Percentiles rank a stretch among this genome's conserved stretches.
phyloP scores from a whole-genome alignment of 2,797 vertebrate species.

The Caiman crocodilus region DNA sequence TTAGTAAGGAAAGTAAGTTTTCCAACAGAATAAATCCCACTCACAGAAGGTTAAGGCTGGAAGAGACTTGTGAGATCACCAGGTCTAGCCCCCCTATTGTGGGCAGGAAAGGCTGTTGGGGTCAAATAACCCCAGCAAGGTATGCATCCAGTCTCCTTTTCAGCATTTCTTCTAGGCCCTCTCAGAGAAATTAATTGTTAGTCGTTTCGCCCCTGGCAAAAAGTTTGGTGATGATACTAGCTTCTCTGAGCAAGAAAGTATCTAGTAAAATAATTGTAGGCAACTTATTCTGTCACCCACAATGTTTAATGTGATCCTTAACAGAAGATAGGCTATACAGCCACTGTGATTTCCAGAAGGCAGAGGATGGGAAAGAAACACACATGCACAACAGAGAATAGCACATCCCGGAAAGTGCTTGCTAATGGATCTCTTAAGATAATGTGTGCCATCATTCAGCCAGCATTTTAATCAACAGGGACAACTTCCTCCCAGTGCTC shows the following conservation, averaged over 20 bases:
- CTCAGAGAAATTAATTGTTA: background rate
- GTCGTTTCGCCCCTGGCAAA: background rate
- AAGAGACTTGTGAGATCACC: too few species aligned
- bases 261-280: background rate
- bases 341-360: background rate
- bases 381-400: background rate
- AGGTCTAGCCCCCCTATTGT: too few species aligned
- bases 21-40: background rate
- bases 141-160: background rate
- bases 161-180: background rate
- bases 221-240: background rate
- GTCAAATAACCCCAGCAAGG: too few species aligned
- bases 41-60: too few species aligned
- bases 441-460: slow-evolving; percentile 37
- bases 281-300: background rate
- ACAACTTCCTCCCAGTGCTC: slow-evolving; percentile 30
- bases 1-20: background rate
- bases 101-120: too few species aligned
- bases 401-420: slow-evolving; percentile 1
- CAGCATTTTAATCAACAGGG: slow-evolving; percentile 54
- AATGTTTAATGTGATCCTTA: slow-evolving; percentile 9
- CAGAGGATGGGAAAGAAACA: background rate
- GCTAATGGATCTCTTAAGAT: slow-evolving; percentile 35
- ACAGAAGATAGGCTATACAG: background rate
- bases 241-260: background rate